phyloP scores from a whole-genome alignment of 2,113 vertebrate genomes.

The Orcinus orca region DNA sequence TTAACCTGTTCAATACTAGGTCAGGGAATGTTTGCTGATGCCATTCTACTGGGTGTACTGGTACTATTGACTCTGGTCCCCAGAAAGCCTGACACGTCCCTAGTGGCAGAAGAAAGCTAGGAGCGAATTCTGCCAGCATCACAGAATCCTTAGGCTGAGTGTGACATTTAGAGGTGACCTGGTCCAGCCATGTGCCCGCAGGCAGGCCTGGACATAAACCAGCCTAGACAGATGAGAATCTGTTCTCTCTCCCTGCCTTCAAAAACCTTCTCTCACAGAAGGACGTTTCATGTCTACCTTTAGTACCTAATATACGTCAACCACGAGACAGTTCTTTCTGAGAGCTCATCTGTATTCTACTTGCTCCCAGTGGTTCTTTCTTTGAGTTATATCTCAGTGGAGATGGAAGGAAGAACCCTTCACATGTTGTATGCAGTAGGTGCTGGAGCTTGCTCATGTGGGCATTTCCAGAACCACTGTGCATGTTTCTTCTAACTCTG shows the following conservation, averaged over 20 bases:
- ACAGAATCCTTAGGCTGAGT: not conserved
- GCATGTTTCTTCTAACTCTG: not conserved
- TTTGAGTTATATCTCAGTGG: not conserved
- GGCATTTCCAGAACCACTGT: not conserved
- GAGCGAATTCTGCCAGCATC: constrained; percentile 44
- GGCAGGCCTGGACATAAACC: constrained; percentile 13
- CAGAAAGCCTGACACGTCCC: not conserved
- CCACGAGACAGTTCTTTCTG: not conserved
- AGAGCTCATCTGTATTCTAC: not conserved
- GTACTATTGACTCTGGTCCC: not conserved
- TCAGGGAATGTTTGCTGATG: constrained; percentile 14
- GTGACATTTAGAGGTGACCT: constrained; percentile 36
- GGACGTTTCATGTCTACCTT: not conserved
- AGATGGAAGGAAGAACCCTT: not conserved
- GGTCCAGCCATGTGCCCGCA: not conserved
- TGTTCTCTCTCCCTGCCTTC: constrained; percentile 13
- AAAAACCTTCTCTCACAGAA: not conserved
- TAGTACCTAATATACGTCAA: constrained; percentile 8
- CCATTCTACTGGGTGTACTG: not conserved
- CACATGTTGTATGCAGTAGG: accelerated
- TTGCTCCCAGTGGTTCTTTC: not conserved
- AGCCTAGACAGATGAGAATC: constrained; percentile 12
- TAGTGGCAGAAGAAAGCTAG: constrained; percentile 38
- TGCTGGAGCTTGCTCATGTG: accelerated
- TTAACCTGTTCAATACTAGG: constrained; percentile 30